These are phyloP conservation scores for Neoscelio sp. DNA, from an alignment of 2,888 invertebrate species.

Conservation along the genomic window DNA sequence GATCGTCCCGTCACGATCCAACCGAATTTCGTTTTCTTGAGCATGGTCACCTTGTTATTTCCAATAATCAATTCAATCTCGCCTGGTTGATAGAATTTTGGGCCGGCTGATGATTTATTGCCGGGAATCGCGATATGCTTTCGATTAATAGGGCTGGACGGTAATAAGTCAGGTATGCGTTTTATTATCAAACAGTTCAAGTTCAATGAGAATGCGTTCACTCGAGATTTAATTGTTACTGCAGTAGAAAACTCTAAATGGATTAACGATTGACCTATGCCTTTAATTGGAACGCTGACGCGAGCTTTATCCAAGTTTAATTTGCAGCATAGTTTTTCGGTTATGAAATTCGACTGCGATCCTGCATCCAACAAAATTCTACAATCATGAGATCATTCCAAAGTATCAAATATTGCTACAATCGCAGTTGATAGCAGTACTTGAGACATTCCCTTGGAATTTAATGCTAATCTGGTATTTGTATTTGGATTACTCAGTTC, in stretches of 20 bases:
- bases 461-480: too few species aligned
- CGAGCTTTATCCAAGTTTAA: neutral
- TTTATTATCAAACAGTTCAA: neutral
- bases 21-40: conserved; percentile 65
- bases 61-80: neutral
- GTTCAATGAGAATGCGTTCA: neutral
- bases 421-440: too few species aligned
- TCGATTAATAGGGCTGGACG: neutral
- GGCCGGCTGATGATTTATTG: neutral
- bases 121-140: neutral
- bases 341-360: neutral
- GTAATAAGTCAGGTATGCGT: neutral
- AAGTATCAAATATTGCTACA: too few species aligned
- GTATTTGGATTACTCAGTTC: too few species aligned
- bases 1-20: conserved; percentile 52
- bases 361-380: too few species aligned
- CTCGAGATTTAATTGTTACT: neutral
- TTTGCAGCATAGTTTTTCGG: neutral
- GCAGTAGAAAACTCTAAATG: neutral
- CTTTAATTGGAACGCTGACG: neutral
- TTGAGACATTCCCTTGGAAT: too few species aligned
- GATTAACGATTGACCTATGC: neutral
- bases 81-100: neutral
- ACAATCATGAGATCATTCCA: too few species aligned
- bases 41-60: conserved; percentile 2